phyloP scores from a whole-genome alignment of 2,888 invertebrate species.

The Pristionchus fissidentatus region DNA sequence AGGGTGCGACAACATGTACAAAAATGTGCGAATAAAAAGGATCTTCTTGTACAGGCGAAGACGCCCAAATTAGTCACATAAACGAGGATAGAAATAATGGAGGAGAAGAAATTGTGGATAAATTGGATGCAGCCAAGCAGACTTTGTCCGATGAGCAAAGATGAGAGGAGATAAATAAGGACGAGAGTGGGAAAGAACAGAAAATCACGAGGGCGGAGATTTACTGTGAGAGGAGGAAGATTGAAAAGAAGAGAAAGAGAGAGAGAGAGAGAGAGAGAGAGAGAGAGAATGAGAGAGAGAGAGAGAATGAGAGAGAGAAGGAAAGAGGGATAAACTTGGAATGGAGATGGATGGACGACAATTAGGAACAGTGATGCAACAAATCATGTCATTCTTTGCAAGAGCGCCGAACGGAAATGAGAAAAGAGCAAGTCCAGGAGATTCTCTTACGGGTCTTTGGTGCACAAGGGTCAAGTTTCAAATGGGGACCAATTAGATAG shows the following conservation, averaged over 20 bases:
- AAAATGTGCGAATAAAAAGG: background rate
- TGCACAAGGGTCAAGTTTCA: too few species aligned
- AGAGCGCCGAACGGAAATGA: background rate
- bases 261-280: background rate
- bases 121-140: background rate
- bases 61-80: background rate
- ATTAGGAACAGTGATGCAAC: background rate
- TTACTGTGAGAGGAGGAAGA: background rate
- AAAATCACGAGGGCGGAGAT: slow-evolving; percentile 37
- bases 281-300: background rate
- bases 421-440: background rate
- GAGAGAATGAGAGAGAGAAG: background rate
- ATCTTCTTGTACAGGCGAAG: background rate
- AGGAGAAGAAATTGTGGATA: background rate
- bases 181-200: slow-evolving; percentile 35
- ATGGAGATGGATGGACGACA: background rate
- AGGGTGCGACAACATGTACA: too few species aligned
- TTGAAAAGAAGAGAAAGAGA: background rate
- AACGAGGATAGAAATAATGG: background rate
- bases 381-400: too few species aligned
- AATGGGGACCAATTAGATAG: background rate
- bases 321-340: too few species aligned
- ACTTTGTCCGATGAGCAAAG: background rate
- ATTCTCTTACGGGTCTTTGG: too few species aligned
- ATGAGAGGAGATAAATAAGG: background rate